Evolutionary conservation across 2,888 invertebrate species (phyloP).

Genomic region (Tryphoninae sp.): DNA sequence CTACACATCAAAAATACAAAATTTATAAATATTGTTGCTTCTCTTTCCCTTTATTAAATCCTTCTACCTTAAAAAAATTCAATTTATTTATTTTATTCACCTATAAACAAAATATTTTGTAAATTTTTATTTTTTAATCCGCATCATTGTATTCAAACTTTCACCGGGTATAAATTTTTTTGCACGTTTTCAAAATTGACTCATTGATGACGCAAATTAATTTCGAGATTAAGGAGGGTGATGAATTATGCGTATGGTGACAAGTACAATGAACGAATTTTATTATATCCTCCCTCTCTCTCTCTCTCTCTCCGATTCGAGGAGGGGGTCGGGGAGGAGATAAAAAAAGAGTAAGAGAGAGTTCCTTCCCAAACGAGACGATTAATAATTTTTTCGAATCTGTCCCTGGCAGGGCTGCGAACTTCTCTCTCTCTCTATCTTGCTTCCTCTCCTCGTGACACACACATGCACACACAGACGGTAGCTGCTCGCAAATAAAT

Average conservation of each 20-base stretch:
- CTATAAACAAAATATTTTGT: too few species aligned
- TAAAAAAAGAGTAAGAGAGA: conserved; percentile 39
- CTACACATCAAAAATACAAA: too few species aligned
- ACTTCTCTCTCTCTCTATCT: conserved; percentile 16
- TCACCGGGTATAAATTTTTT: too few species aligned
- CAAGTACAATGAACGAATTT: conserved; percentile 59
- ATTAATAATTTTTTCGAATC: conserved; percentile 80
- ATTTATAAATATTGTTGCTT: too few species aligned
- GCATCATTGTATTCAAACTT: too few species aligned
- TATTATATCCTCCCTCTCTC: conserved; percentile 39
- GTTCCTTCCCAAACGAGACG: conserved; percentile 74
- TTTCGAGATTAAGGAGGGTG: conserved; percentile 51
- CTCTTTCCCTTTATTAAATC: too few species aligned
- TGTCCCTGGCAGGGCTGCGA: conserved; percentile 76
- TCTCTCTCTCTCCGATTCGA: conserved; percentile 25
- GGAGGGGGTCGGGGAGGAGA: conserved; percentile 20
- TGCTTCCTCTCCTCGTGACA: conserved; percentile 50
- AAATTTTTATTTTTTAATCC: too few species aligned
- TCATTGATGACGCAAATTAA: conserved; percentile 22
- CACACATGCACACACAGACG: conserved; percentile 49
- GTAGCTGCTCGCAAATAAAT: conserved; percentile 80
- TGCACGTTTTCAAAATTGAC: too few species aligned
- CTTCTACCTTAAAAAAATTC: too few species aligned
- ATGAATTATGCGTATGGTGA: conserved; percentile 60
- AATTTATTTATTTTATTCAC: too few species aligned